These are phyloP conservation scores for Cirrhinus mrigala DNA, from an alignment of 2,797 vertebrate species.

Conservation along the genomic window DNA sequence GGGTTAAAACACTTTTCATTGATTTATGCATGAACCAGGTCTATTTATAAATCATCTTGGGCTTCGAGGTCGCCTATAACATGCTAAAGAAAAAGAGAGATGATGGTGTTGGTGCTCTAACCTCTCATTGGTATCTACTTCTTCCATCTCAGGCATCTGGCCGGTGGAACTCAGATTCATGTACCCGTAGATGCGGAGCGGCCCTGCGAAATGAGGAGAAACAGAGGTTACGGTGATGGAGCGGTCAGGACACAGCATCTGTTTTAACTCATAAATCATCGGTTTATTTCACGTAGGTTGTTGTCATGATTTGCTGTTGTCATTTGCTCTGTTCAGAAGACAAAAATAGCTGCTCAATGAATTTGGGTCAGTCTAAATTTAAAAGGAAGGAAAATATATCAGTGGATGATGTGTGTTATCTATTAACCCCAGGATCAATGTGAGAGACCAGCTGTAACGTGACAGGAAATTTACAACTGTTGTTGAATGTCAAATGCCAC, in stretches of 20 bases:
- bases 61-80: not conserved
- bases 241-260: constrained; percentile 5
- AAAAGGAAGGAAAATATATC: constrained; percentile 18
- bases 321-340: not conserved
- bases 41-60: constrained; percentile 32
- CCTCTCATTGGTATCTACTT: constrained; percentile 68
- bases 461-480: constrained; percentile 5
- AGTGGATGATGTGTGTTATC: constrained; percentile 33
- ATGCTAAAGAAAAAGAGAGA: not conserved
- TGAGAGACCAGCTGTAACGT: not conserved
- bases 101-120: constrained; percentile 47
- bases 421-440: constrained; percentile 32
- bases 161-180: constrained; percentile 65
- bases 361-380: constrained; percentile 14
- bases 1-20: constrained; percentile 20
- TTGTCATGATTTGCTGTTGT: constrained; percentile 24
- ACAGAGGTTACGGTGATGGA: constrained; percentile 46
- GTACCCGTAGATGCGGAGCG: constrained; percentile 66
- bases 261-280: constrained; percentile 8
- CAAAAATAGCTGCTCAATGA: constrained; percentile 1
- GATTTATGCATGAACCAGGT: constrained; percentile 28
- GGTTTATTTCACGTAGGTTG: not conserved
- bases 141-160: constrained; percentile 70
- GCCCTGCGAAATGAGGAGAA: constrained; percentile 60
- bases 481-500: constrained; percentile 27